Evolutionary conservation across 37 sponge, comb jelly and placozoan species (phyloP).

Genomic region (Bolinopsis microptera): DNA sequence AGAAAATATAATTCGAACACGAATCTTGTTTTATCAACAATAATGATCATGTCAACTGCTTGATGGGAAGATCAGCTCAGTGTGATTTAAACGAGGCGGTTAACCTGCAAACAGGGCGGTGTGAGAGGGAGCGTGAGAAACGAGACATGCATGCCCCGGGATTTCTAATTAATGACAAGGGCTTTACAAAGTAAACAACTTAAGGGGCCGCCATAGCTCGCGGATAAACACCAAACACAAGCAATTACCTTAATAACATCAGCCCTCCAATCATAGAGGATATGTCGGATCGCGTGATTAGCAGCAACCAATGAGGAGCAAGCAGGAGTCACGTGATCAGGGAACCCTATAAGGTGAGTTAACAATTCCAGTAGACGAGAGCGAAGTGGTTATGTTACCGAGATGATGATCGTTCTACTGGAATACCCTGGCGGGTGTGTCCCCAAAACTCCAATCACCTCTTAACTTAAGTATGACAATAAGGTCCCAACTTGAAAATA

Average conservation of each 20-base stretch:
- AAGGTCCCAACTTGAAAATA: too few species aligned
- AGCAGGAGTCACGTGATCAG: neutral
- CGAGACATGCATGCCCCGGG: neutral
- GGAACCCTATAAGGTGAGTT: neutral
- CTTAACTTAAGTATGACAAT: too few species aligned
- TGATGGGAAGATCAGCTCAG: too few species aligned
- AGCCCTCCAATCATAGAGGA: neutral
- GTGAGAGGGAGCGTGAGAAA: slow-evolving; percentile 36
- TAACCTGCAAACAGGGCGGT: neutral
- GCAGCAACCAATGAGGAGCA: neutral
- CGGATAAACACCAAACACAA: slow-evolving; percentile 64
- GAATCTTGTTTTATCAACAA: too few species aligned
- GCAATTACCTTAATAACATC: slow-evolving; percentile 64
- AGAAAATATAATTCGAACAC: neutral
- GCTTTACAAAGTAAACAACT: slow-evolving; percentile 65
- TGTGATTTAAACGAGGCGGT: neutral
- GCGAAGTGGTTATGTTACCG: neutral
- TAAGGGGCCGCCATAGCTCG: slow-evolving; percentile 38
- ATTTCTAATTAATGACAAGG: slow-evolving; percentile 64
- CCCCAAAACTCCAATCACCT: too few species aligned
- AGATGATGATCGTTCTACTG: too few species aligned
- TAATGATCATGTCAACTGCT: too few species aligned
- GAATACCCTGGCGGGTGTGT: too few species aligned
- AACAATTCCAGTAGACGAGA: neutral
- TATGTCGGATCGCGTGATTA: neutral